phyloP scores from a whole-genome alignment of 2,113 vertebrate genomes.

The Siniperca chuatsi region DNA sequence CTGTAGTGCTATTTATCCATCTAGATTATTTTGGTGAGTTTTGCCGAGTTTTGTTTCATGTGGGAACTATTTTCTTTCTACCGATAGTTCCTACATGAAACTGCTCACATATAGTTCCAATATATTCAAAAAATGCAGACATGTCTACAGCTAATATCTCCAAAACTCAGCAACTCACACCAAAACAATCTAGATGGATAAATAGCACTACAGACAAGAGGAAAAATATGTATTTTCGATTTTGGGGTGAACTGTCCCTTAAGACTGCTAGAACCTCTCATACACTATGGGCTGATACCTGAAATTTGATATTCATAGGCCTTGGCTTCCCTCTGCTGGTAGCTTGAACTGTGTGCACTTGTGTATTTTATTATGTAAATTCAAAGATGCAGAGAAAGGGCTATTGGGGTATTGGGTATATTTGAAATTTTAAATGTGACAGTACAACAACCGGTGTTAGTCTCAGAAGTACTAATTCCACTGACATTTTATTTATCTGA shows the following conservation, averaged over 20 bases:
- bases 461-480: not conserved
- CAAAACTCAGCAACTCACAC: no score
- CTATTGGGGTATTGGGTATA: not conserved
- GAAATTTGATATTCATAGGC: not conserved
- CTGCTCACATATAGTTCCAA: no score
- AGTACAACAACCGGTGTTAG: not conserved
- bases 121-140: no score
- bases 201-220: no score
- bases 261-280: constrained; percentile 13
- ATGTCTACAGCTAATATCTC: no score
- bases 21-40: no score
- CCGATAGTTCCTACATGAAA: no score
- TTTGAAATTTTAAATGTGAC: not conserved
- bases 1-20: no score
- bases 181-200: no score
- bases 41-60: no score
- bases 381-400: not conserved
- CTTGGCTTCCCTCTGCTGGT: constrained; percentile 62
- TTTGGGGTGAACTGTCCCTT: not conserved
- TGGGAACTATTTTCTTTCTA: no score
- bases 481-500: not conserved
- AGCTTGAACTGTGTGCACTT: constrained; percentile 6
- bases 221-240: no score
- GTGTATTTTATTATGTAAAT: not conserved
- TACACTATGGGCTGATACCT: accelerated